Percentiles rank a stretch among this genome's conserved stretches.
Conservation (phyloP, 2,113 vertebrate species). For the Microtus oregoni region DNA sequence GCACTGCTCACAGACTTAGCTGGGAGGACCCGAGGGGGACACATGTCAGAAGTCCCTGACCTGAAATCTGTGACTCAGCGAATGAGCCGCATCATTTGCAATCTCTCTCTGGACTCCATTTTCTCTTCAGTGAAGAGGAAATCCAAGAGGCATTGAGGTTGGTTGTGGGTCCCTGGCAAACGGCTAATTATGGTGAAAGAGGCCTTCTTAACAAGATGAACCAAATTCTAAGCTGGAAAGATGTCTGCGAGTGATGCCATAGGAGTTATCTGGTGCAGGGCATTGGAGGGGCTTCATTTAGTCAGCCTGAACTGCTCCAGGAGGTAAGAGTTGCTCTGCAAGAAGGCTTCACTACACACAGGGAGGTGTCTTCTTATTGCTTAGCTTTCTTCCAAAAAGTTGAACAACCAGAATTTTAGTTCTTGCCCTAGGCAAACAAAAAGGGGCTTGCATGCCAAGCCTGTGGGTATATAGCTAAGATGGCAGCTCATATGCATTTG, state of each 20-base stretch:
- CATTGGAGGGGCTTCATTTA: not conserved
- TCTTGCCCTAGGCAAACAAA: not conserved
- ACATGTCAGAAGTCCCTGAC: not conserved
- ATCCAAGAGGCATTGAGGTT: not conserved
- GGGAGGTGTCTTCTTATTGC: not conserved
- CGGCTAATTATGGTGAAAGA: not conserved
- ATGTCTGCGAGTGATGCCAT: not conserved
- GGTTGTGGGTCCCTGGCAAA: not conserved
- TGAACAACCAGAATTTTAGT: not conserved
- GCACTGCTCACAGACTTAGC: not conserved
- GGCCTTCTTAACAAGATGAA: not conserved
- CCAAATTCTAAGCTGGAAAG: not conserved
- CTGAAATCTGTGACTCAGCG: not conserved
- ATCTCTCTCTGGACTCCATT: not conserved
- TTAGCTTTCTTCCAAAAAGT: not conserved
- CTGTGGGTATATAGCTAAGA: not conserved
- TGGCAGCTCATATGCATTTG: not conserved
- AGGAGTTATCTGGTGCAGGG: not conserved
- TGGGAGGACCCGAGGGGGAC: not conserved
- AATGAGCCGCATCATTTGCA: not conserved
- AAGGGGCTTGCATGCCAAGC: not conserved
- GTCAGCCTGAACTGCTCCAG: not conserved
- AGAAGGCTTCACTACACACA: not conserved
- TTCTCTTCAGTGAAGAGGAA: constrained; percentile 10
- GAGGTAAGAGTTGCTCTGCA: not conserved